Conservation (phyloP, 2,113 vertebrate species). For the Lichenostomus cassidix region DNA sequence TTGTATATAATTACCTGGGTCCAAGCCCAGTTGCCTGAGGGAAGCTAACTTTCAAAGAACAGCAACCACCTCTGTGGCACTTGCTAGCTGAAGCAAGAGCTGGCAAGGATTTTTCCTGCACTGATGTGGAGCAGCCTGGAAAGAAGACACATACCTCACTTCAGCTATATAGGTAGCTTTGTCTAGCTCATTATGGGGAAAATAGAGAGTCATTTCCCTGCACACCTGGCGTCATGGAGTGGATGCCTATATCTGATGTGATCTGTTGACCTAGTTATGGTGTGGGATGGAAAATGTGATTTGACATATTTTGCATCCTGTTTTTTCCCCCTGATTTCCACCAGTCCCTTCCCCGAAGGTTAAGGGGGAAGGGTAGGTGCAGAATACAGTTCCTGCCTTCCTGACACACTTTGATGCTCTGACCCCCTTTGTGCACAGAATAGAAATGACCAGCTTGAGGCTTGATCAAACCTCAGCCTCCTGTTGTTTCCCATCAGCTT, state of each 20-base stretch:
- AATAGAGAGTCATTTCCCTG: background rate
- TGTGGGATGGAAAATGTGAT: conserved; percentile 28
- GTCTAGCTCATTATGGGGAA: background rate
- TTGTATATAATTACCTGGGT: conserved; percentile 26
- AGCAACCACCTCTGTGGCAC: background rate
- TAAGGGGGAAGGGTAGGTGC: background rate
- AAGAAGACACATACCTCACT: background rate
- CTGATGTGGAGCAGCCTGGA: background rate
- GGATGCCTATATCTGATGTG: conserved; percentile 23
- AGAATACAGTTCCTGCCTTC: background rate
- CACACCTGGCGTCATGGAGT: background rate
- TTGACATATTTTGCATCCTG: conserved; percentile 22
- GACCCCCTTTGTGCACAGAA: background rate
- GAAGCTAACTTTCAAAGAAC: conserved; percentile 8
- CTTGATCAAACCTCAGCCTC: conserved; percentile 28
- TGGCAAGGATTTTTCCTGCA: conserved; percentile 7
- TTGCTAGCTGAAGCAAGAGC: background rate
- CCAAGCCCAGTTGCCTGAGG: conserved; percentile 5
- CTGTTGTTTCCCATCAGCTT: conserved; percentile 48
- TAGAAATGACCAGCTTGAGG: conserved; percentile 37
- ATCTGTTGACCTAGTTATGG: conserved; percentile 53
- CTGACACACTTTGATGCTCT: conserved; percentile 10
- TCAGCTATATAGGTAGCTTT: background rate
- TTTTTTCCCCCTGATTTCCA: conserved; percentile 1
- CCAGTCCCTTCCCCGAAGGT: background rate